Evolutionary conservation across 2,888 invertebrate genomes (phyloP).

Genomic region (Sinopyrophorus schimmeli): DNA sequence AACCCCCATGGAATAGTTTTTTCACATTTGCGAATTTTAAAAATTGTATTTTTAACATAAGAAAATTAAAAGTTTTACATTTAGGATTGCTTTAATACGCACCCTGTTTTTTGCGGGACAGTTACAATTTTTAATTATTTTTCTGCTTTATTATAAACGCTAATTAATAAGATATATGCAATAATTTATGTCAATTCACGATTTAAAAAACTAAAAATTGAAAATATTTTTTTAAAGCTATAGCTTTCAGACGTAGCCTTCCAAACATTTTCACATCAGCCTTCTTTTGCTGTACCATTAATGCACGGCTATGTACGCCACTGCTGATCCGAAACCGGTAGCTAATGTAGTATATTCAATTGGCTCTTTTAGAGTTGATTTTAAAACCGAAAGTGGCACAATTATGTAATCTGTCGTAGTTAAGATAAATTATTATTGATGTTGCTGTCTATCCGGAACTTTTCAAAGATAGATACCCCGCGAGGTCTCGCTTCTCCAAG

Average conservation of each 20-base stretch:
- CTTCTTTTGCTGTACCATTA: neutral
- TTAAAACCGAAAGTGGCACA: conserved; percentile 28
- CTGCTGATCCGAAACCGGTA: conserved; percentile 15
- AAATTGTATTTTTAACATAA: no score
- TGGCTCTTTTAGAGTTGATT: conserved; percentile 25
- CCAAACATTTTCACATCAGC: neutral
- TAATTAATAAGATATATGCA: no score
- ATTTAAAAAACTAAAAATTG: no score
- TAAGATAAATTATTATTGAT: conserved; percentile 31
- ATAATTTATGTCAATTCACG: no score
- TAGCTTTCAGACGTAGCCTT: neutral
- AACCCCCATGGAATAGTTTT: no score
- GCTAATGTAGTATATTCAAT: conserved; percentile 20
- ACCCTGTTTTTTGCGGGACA: no score
- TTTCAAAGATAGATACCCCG: conserved; percentile 21
- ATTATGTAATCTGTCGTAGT: conserved; percentile 29
- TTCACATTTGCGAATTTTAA: no score
- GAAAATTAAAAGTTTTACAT: no score
- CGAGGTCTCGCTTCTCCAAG: conserved; percentile 20
- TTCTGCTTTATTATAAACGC: no score
- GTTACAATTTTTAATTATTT: no score
- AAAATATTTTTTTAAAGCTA: no score
- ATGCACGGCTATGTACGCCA: conserved; percentile 10
- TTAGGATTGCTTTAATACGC: no score
- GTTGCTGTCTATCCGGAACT: conserved; percentile 27